Percentiles rank a stretch among this genome's conserved stretches.
phyloP scores from a whole-genome alignment of 2,113 vertebrate genomes.

The Neopipo cinnamomea region DNA sequence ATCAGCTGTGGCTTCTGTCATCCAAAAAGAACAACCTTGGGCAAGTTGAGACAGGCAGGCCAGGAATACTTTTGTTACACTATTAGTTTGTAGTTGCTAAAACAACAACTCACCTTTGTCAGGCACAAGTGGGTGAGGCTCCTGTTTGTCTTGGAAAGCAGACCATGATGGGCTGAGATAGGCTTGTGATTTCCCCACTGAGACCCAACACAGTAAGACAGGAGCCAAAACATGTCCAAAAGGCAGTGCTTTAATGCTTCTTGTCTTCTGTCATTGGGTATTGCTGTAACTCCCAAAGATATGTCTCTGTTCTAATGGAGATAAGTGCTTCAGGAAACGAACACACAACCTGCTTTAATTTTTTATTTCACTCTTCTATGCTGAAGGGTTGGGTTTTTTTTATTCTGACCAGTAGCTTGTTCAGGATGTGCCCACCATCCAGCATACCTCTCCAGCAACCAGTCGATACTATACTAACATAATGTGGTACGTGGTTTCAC shows the following conservation, averaged over 20 bases:
- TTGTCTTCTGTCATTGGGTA: background rate
- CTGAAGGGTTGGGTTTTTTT: background rate
- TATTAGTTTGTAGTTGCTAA: conserved; percentile 2
- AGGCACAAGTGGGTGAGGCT: background rate
- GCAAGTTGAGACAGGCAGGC: background rate
- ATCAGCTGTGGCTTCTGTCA: conserved; percentile 12
- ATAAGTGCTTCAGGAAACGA: conserved; percentile 51
- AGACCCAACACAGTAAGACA: background rate
- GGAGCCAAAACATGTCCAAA: conserved; percentile 23
- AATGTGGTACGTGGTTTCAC: background rate
- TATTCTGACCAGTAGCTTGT: conserved; percentile 20
- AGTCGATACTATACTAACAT: fast-evolving
- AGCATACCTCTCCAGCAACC: background rate
- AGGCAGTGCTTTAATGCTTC: background rate
- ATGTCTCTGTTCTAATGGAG: conserved; percentile 55
- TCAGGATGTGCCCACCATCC: background rate
- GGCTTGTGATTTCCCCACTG: background rate
- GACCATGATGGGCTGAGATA: background rate
- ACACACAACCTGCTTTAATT: conserved; percentile 31
- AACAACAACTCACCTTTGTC: conserved; percentile 39
- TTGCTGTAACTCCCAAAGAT: background rate
- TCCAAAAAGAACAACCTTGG: background rate
- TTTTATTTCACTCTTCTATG: conserved; percentile 49
- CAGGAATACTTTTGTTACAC: background rate
- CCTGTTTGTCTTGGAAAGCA: conserved; percentile 45